Conservation (phyloP, 2,797 vertebrate species). For the Nothura maculosa region DNA sequence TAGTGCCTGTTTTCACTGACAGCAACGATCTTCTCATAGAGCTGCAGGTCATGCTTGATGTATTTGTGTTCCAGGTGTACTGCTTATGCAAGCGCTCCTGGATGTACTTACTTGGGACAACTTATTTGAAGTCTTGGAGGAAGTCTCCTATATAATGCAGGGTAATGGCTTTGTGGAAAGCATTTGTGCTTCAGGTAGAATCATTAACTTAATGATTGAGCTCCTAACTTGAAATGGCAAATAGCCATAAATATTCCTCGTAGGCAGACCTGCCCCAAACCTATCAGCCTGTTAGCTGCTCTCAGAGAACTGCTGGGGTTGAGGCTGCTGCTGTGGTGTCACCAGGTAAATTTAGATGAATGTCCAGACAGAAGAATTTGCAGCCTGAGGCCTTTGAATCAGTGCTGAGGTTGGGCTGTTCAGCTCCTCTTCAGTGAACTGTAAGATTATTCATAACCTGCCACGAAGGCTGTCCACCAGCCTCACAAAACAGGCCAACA, state of each 20-base stretch:
- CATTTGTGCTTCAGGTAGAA: neutral
- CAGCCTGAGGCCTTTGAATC: neutral
- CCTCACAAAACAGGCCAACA: no score
- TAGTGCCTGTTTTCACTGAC: no score
- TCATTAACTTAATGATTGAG: neutral
- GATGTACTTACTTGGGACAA: neutral
- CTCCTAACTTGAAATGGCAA: neutral
- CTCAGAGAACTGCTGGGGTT: neutral
- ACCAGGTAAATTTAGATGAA: neutral
- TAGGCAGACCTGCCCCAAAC: neutral
- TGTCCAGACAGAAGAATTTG: neutral
- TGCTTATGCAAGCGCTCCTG: neutral
- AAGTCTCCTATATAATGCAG: neutral
- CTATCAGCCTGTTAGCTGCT: accelerated
- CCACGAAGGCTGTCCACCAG: neutral
- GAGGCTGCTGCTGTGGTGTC: neutral
- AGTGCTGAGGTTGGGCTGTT: constrained; percentile 10
- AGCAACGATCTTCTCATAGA: neutral
- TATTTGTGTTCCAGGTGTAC: no score
- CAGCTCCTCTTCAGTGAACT: neutral
- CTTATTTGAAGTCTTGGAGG: neutral
- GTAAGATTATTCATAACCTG: neutral
- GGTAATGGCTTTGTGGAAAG: neutral
- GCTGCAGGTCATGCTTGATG: neutral
- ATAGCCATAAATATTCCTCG: neutral